Evolutionary conservation across 2,888 invertebrate genomes (phyloP), one percentile per base, ranked within the genome.

Genomic region (Electrophaes corylata): DNA sequence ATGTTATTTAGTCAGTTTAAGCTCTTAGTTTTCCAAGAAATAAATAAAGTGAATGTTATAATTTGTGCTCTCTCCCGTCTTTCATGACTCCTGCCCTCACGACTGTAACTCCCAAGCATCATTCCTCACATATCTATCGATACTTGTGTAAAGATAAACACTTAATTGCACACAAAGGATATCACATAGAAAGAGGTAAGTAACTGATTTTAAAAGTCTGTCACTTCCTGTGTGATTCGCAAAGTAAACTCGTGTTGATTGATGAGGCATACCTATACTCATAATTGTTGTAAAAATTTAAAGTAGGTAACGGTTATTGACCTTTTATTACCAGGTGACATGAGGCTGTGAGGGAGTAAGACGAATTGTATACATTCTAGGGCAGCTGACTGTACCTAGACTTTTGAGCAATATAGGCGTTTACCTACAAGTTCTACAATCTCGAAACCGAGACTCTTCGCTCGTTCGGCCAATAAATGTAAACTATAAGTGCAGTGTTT

Each of bases 221-320:
- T 54, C 47, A 57, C 61, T 58, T 65, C 64, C 63, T 62, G 62
- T 57, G 59, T 57, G 57, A 76, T 75, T 78, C 60, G 78, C 78
- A 73, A 66, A 67, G 69, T 62, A 75, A 76, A 78, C 73, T 61
- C 49, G 58, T 57, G 48, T 67, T 75, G 73, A 75, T 78, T 74
- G 78, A 78, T 78, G 72, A 57, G 49, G 33, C 50, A 12, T 14
- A 58, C 73, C 73, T 72, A 72, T 62, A 48, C 33, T 40, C 43
- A 52, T 44, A 47, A 19, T 49, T 35, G 45, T 41, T 41, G 40
- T 35, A 49, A 67, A 68, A 10, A n/a, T n/a, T n/a, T 29, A 29
- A 1, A 29, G 10, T 29, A 3, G 10, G 10, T 69, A 69, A 64
- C 55, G 69, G 71, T 60, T 75, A 71, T 71, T 78, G 70, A 75